Conservation (phyloP, 2,888 invertebrate species). For the Odontothrips loti region DNA sequence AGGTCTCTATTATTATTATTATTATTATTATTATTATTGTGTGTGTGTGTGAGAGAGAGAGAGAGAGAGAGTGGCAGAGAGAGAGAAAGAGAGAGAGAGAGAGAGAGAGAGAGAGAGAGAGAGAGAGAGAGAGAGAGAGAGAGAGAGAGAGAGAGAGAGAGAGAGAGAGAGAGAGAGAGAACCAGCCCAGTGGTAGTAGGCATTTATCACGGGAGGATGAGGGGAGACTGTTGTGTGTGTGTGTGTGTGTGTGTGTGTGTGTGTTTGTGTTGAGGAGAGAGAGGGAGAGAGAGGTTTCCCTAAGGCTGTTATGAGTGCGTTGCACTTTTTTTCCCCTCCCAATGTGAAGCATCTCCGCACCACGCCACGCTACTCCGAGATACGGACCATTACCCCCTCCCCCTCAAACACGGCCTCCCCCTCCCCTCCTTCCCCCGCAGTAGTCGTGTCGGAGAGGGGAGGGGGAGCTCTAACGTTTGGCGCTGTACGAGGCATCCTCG, state of each 20-base stretch:
- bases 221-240: no score
- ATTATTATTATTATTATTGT: no score
- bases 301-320: slow-evolving; percentile 28
- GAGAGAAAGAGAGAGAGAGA: slow-evolving; percentile 29
- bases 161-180: not conserved
- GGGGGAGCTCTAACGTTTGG: no score
- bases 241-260: no score
- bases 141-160: slow-evolving; percentile 32
- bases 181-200: slow-evolving; percentile 25
- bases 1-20: no score
- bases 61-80: slow-evolving; percentile 30
- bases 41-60: slow-evolving; percentile 12
- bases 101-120: not conserved
- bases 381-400: slow-evolving; percentile 1
- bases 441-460: not conserved
- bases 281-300: not conserved
- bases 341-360: not conserved
- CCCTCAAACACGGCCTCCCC: not conserved
- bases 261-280: no score
- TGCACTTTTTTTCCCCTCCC: slow-evolving; percentile 26
- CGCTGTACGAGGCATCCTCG: no score
- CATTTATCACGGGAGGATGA: slow-evolving; percentile 28
- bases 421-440: not conserved
- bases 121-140: slow-evolving; percentile 14
- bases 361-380: not conserved